phyloP scores from a whole-genome alignment of 2,797 vertebrate genomes.

The Falco concolor region DNA sequence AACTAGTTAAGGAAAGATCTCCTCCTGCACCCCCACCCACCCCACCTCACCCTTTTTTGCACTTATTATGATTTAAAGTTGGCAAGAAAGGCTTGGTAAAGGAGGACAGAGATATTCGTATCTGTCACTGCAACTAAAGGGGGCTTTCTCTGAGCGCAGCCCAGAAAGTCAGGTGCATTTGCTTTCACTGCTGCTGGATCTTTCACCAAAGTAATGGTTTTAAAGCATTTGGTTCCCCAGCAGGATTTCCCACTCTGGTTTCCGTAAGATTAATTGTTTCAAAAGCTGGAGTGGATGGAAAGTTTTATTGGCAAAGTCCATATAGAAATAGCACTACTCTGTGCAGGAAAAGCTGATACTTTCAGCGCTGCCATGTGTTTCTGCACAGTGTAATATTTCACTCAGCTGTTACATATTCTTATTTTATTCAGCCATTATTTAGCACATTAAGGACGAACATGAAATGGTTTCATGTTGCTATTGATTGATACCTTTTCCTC shows the following conservation, averaged over 20 bases:
- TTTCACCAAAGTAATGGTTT: neutral
- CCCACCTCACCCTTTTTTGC: neutral
- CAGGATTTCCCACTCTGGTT: slow-evolving; percentile 37
- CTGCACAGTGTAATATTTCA: neutral
- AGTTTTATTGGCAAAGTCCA: neutral
- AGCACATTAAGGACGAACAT: neutral
- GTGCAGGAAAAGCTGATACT: neutral
- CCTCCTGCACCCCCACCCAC: too few species aligned
- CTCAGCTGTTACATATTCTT: neutral
- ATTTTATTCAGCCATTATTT: neutral
- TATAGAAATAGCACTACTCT: neutral
- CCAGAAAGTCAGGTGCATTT: slow-evolving; percentile 40
- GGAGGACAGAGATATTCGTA: neutral
- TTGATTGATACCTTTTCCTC: neutral
- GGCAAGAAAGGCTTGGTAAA: neutral
- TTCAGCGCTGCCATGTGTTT: neutral
- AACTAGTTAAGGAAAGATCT: neutral
- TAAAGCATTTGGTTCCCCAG: slow-evolving; percentile 46
- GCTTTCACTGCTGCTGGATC: neutral
- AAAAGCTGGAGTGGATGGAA: slow-evolving; percentile 50
- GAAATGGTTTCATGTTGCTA: neutral
- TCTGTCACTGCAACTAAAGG: neutral
- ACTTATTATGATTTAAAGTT: neutral
- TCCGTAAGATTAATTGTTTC: slow-evolving; percentile 45
- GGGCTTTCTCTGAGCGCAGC: neutral